Conservation (phyloP, 1,140 invertebrate genomes). For the Pantala flavescens region DNA sequence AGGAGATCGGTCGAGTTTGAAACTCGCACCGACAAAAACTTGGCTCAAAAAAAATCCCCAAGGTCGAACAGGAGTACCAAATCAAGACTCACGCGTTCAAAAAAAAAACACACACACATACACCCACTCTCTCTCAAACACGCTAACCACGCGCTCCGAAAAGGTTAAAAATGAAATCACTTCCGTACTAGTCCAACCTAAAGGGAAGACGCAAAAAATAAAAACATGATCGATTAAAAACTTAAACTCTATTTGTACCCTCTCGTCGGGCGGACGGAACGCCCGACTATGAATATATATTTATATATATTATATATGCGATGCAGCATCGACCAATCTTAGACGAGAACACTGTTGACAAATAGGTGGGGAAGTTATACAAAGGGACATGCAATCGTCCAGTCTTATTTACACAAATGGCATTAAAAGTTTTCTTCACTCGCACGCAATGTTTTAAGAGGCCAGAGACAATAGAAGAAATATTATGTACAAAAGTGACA, state of each 20-base stretch:
- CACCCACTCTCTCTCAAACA: neutral
- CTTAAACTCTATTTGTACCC: neutral
- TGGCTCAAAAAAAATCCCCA: neutral
- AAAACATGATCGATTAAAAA: neutral
- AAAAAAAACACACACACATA: neutral
- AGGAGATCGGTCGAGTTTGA: neutral
- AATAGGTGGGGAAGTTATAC: neutral
- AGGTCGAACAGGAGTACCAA: neutral
- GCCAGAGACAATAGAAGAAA: neutral
- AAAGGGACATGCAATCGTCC: neutral
- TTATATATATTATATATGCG: neutral
- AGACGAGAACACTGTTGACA: neutral
- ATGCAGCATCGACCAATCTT: neutral
- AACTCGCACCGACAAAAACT: neutral
- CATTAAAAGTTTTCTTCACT: no score
- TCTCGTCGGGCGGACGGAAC: neutral
- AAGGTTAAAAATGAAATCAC: neutral
- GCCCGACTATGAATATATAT: no score
- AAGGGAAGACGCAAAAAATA: neutral
- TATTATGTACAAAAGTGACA: slow-evolving; percentile 9
- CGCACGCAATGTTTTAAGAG: neutral
- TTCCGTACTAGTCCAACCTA: neutral
- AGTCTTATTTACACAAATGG: neutral
- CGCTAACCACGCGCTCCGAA: neutral
- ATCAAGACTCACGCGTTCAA: neutral